Evolutionary conservation across 2,113 vertebrate species (phyloP).

Genomic region (Pygoscelis adeliae): DNA sequence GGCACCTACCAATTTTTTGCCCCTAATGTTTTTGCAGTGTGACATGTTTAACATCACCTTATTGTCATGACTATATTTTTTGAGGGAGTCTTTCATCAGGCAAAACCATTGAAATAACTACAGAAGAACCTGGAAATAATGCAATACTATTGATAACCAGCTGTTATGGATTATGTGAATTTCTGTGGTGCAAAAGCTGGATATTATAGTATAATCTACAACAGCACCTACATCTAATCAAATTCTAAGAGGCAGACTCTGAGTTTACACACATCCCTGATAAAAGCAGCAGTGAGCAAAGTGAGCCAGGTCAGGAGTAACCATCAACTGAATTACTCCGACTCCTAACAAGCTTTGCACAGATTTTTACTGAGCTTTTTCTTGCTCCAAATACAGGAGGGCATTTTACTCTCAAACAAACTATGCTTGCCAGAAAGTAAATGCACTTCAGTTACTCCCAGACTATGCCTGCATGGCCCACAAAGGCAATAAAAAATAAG

Average conservation of each 20-base stretch:
- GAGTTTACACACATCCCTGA: neutral
- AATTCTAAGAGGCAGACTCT: neutral
- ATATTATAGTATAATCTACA: neutral
- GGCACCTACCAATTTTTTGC: neutral
- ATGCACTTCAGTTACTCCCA: neutral
- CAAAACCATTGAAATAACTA: neutral
- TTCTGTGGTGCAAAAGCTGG: neutral
- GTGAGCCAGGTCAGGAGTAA: neutral
- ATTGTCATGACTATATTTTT: neutral
- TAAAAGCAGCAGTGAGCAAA: neutral
- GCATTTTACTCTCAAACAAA: neutral
- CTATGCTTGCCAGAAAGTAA: neutral
- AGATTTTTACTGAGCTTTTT: neutral
- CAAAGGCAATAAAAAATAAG: neutral
- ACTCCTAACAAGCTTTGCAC: neutral
- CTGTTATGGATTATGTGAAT: neutral
- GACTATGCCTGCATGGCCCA: accelerated
- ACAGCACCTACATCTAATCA: neutral
- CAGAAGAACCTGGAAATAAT: neutral
- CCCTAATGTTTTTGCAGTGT: neutral
- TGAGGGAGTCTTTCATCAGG: neutral
- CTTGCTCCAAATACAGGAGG: neutral
- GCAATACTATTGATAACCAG: neutral
- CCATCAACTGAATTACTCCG: neutral
- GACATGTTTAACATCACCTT: neutral